Evolutionary conservation across 2,888 invertebrate genomes (phyloP), one percentile per base, ranked within the genome.

Genomic region (Linnaemya tessellans): DNA sequence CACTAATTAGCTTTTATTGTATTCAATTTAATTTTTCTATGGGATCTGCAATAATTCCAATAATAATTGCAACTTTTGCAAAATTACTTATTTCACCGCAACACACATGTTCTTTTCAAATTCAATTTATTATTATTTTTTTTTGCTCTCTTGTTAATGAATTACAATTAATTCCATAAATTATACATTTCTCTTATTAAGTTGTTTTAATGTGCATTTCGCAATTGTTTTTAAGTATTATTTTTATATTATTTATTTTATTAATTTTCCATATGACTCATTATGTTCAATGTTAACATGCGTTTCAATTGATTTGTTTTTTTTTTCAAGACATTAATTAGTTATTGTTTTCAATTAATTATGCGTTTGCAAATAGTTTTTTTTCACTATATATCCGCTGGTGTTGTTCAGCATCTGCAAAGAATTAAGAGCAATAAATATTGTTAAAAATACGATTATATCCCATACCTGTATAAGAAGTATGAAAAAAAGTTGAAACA

Each of bases 221-320:
- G 25, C 71, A 46, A 80, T 65, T 56, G 18, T 54, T 56, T 38
- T 43, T 25, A 71, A 64, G 71, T 56, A 73, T 56, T 56, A 64
- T 64, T 71, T 79, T 49, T 46, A 30, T 64, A 38, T n/a, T 49
- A 51, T 70, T 51, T 30, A 25, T 54, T 22, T 80, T 46, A 68
- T 71, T 64, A 13, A 43, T 64, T 41, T 64, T 46, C 15, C 56
- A 67, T 58, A 25, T 22, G 35, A 64, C 35, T 64, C 30, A 54
- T 54, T 62, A 22, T 30, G 8, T 51, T 54, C n/a, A 22, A 15
- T 56, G 13, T 22, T 60, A 13, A 67, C 3, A 46, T 74, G 15
- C 13, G 64, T 60, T 43, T 62, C 2, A 25, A 38, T 51, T 65
- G 8, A 46, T 30, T 60, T 38, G n/a, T 58, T 30, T 30, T 30